Conservation (phyloP, 2,797 vertebrate genomes). For the Bovichtus variegatus region DNA sequence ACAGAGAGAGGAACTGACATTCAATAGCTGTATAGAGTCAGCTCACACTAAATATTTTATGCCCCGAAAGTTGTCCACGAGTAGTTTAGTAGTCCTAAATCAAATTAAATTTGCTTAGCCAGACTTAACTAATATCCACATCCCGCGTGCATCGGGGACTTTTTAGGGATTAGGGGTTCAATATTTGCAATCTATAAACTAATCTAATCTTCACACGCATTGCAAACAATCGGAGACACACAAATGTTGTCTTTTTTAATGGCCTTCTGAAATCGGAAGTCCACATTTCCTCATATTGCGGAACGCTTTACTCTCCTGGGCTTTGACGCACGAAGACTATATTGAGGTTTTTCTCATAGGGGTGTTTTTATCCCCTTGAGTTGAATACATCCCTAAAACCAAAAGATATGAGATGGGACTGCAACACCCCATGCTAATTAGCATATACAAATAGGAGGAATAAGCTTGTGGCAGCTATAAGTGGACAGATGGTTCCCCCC, state of each 20-base stretch:
- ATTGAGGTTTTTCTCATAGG: background rate
- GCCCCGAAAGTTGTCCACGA: background rate
- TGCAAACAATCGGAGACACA: background rate
- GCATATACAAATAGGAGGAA: constrained; percentile 40
- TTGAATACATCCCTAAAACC: background rate
- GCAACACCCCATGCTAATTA: constrained; percentile 20
- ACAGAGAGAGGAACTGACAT: constrained; percentile 12
- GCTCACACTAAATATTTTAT: background rate
- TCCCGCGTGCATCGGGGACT: background rate
- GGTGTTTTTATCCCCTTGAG: constrained; percentile 5
- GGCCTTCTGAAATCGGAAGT: background rate
- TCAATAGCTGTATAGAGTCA: background rate
- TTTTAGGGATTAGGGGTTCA: background rate
- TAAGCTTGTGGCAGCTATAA: constrained; percentile 41
- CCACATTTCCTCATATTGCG: background rate
- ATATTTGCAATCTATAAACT: background rate
- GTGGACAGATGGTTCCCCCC: constrained; percentile 58
- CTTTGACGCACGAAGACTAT: background rate
- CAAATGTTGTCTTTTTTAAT: background rate
- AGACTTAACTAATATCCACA: background rate
- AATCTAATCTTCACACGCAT: background rate
- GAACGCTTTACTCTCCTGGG: background rate
- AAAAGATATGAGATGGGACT: constrained; percentile 8
- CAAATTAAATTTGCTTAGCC: background rate
- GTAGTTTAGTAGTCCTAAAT: background rate